Evolutionary conservation across 2,797 vertebrate species (phyloP), one percentile per base, ranked within the genome.

Genomic region (Sebastes itinus): DNA sequence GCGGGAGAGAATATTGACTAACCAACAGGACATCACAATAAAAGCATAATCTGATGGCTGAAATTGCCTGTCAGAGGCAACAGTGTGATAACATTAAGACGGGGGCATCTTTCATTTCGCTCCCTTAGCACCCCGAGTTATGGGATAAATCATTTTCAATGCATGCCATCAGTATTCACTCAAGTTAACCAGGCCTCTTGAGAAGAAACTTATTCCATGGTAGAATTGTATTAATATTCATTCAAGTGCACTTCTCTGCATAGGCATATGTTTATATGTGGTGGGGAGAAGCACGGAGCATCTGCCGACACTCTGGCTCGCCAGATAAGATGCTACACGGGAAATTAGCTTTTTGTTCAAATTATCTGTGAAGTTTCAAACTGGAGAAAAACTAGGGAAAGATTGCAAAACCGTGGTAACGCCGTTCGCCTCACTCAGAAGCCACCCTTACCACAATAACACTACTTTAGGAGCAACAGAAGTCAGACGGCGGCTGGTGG

Each of bases 181-280:
- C 80, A 71, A 82, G 61, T 74, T 84, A 85, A 91, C 89, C 84
- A 76, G 83, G 74, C 71, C 69, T 87, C 73, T 84, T 68, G 62
- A 68, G 69, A 78, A 64, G 73, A 75, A 67, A 65, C 63, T 66
- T 80, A 64, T 85, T 91, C 80, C 83, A 69, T 65, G 30, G 63
- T 80, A 71, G 76, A 82, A 80, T 13, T 75, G 49, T 78, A 90
- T 92, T 92, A 92, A 88, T 92, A 94, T 93, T 92, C 89, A 87
- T 78, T 86, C 72, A 75, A 86, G 81, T 78, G 75, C 72, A 80
- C 76, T 25, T 82, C 52, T 86, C 85, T 77, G 65, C 64, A 80
- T 90, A 46, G 46, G 89, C 92, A 88, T 92, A 87, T 93, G 92
- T 91, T 91, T 89, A 8, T 73, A 59, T 78, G 81, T 87, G 83